Conservation (phyloP, 2,797 vertebrate species). For the Bufotes viridis region DNA sequence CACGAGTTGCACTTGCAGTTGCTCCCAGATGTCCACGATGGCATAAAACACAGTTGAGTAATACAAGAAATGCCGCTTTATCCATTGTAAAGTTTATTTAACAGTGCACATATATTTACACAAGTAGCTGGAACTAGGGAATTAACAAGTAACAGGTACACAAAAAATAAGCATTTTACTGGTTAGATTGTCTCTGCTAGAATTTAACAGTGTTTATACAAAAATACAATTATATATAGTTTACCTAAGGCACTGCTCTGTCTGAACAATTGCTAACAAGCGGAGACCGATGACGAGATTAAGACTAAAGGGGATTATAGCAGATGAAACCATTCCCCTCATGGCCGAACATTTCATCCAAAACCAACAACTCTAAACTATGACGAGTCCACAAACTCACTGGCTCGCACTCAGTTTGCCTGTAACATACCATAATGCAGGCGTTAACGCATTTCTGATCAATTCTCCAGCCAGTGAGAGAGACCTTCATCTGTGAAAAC, state of each 20-base stretch:
- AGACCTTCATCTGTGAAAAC: too few relatives aligned
- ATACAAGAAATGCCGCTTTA: conserved; percentile 53
- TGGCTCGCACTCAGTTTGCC: background rate
- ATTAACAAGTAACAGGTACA: conserved; percentile 72
- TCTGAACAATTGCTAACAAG: conserved; percentile 69
- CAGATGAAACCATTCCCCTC: background rate
- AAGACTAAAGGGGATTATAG: conserved; percentile 7
- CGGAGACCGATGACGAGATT: background rate
- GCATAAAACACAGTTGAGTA: background rate
- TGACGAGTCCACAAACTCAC: background rate
- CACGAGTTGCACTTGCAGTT: too few relatives aligned
- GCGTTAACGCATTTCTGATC: background rate
- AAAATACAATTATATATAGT: conserved; percentile 76
- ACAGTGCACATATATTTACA: conserved; percentile 85
- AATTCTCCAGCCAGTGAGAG: background rate
- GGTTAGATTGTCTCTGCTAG: conserved; percentile 88
- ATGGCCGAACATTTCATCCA: background rate
- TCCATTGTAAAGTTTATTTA: conserved; percentile 89
- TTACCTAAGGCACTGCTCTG: conserved; percentile 88
- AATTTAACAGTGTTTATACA: conserved; percentile 76
- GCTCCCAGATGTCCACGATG: too few relatives aligned
- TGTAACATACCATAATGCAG: background rate
- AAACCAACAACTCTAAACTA: background rate
- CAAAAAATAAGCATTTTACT: conserved; percentile 73
- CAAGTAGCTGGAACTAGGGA: conserved; percentile 73